A percentile compares a stretch with the other conserved stretches of the same genome.
Conservation (phyloP, 2,888 invertebrate genomes). For the Chaitophorus viminalis region DNA sequence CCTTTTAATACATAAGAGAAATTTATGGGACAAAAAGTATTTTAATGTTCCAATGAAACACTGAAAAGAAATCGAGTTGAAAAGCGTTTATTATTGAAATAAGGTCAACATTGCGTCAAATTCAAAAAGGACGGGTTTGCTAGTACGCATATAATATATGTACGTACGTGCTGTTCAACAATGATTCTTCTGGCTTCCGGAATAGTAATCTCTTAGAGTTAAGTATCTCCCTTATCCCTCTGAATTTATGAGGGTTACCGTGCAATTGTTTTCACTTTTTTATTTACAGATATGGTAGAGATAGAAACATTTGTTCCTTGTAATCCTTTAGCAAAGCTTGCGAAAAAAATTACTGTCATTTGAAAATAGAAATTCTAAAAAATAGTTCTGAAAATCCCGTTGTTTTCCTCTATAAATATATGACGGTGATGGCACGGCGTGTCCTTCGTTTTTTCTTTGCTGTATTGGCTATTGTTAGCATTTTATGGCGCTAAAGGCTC, state of each 20-base stretch:
- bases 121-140: conserved; percentile 25
- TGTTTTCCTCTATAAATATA: conserved; percentile 7
- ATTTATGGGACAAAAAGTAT: conserved; percentile 27
- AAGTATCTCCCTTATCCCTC: background rate
- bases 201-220: conserved; percentile 8
- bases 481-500: conserved; percentile 57
- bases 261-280: conserved; percentile 15
- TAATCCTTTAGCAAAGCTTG: background rate
- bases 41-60: conserved; percentile 23
- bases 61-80: conserved; percentile 25
- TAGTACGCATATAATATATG: background rate
- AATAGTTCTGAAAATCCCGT: conserved; percentile 7
- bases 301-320: background rate
- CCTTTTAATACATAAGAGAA: conserved; percentile 25
- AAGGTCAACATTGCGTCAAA: conserved; percentile 34
- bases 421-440: background rate
- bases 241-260: conserved; percentile 28
- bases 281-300: background rate
- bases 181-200: conserved; percentile 42
- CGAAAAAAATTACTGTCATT: background rate
- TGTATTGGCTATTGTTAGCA: conserved; percentile 26
- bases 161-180: conserved; percentile 42
- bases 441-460: conserved; percentile 12
- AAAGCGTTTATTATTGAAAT: conserved; percentile 43
- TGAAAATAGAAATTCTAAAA: conserved; percentile 1